Conservation (phyloP, 2,888 invertebrate species). For the Caenorhabditis sp. region DNA sequence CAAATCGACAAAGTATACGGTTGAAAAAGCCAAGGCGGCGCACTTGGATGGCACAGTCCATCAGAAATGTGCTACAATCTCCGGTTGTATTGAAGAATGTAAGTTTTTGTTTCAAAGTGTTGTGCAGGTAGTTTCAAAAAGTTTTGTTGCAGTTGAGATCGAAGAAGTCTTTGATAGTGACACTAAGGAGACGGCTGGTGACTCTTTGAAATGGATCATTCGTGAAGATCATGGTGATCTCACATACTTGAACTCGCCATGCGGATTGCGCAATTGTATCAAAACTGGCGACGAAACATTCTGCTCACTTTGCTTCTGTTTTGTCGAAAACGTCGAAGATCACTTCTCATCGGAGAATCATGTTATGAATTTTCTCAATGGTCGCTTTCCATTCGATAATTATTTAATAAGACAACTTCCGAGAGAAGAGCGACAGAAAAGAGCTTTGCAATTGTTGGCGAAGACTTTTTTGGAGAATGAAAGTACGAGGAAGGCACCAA, state of each 20-base stretch:
- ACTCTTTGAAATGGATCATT: conserved; percentile 5
- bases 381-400: conserved; percentile 4
- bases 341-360: conserved; percentile 43
- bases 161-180: conserved; percentile 23
- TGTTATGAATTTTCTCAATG: conserved; percentile 27
- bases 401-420: conserved; percentile 9
- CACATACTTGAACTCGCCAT: conserved; percentile 6
- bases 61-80: conserved; percentile 13
- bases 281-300: not conserved
- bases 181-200: not conserved
- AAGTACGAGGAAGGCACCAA: not conserved
- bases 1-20: conserved; percentile 13
- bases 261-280: conserved; percentile 8
- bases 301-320: conserved; percentile 8
- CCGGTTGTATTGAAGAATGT: conserved; percentile 38
- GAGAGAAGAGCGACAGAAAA: conserved; percentile 5
- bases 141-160: conserved; percentile 22
- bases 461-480: conserved; percentile 6
- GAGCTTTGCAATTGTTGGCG: conserved; percentile 1
- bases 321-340: conserved; percentile 24
- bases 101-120: too few species aligned
- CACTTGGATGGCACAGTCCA: conserved; percentile 27
- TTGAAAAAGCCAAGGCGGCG: conserved; percentile 3
- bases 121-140: not conserved
- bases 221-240: conserved; percentile 1